Evolutionary conservation across 2,113 vertebrate genomes (phyloP).

Genomic region (Desmodus rotundus): DNA sequence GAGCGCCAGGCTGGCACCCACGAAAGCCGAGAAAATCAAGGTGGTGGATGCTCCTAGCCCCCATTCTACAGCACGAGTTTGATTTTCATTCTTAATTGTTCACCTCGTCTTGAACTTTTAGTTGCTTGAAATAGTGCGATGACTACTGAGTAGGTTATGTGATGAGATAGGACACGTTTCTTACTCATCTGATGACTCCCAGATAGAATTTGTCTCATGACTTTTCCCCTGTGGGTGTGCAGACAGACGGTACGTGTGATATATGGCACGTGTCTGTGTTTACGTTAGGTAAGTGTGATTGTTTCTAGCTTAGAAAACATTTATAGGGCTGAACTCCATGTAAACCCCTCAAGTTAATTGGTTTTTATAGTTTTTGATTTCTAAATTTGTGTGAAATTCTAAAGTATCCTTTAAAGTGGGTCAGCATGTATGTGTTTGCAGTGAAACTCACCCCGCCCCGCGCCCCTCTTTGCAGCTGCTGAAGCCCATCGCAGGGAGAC

Average conservation of each 20-base stretch:
- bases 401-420: not conserved
- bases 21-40: conserved; percentile 87
- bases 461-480: conserved; percentile 76
- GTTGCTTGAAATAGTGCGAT: not conserved
- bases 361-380: not conserved
- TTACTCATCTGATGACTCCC: not conserved
- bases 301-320: not conserved
- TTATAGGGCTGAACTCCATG: not conserved
- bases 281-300: not conserved
- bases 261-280: fast-evolving
- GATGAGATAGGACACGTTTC: fast-evolving
- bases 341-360: not conserved
- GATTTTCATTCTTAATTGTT: not conserved
- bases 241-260: fast-evolving
- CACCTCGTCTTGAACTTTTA: not conserved
- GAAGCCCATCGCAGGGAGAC: conserved; percentile 87
- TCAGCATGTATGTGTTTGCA: not conserved
- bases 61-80: not conserved
- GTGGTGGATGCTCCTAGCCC: conserved; percentile 74
- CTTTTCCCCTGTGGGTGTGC: not conserved
- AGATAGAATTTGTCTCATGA: not conserved
- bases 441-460: not conserved
- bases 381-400: not conserved
- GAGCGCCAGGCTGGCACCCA: conserved; percentile 86
- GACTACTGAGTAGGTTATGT: not conserved